phyloP scores from a whole-genome alignment of 2,797 vertebrate genomes.

The Takifugu rubripes region DNA sequence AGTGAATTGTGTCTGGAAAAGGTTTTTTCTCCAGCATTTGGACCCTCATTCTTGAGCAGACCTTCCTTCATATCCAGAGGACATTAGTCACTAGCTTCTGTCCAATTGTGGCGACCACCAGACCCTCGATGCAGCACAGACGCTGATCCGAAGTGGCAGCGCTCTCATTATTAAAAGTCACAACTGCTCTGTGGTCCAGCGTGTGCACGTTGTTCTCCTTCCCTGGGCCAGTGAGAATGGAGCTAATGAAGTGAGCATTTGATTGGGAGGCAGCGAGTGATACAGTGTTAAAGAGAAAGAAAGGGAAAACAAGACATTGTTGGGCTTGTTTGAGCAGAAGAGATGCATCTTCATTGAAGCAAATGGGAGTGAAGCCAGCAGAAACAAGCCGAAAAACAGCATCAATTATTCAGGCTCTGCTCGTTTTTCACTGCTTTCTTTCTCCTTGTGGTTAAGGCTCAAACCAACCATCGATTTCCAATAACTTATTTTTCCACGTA shows the following conservation, averaged over 20 bases:
- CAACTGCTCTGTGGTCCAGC: conserved; percentile 44
- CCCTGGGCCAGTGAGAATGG: conserved; percentile 45
- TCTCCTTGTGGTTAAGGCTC: conserved; percentile 7
- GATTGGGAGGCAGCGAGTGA: conserved; percentile 58
- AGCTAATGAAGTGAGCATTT: conserved; percentile 65
- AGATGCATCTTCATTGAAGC: conserved; percentile 19
- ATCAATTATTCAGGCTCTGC: conserved; percentile 16
- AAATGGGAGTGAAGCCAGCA: conserved; percentile 21
- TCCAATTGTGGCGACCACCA: conserved; percentile 70
- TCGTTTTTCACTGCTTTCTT: neutral
- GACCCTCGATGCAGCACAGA: conserved; percentile 48
- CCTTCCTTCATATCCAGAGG: conserved; percentile 46
- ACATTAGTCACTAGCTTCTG: conserved; percentile 54
- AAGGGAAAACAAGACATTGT: conserved; percentile 29
- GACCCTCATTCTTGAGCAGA: conserved; percentile 26
- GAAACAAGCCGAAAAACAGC: conserved; percentile 28
- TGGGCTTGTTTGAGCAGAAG: conserved; percentile 36
- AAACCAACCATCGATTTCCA: conserved; percentile 6
- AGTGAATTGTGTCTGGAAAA: too few relatives aligned
- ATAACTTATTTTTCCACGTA: neutral
- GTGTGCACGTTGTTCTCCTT: conserved; percentile 33
- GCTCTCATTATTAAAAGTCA: conserved; percentile 78
- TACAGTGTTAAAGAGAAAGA: conserved; percentile 37
- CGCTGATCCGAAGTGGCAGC: conserved; percentile 72
- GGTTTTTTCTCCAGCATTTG: conserved; percentile 8